Base-by-base conservation (phyloP, 2,113 vertebrate species). In the Alaudala cheleensis region DNA sequence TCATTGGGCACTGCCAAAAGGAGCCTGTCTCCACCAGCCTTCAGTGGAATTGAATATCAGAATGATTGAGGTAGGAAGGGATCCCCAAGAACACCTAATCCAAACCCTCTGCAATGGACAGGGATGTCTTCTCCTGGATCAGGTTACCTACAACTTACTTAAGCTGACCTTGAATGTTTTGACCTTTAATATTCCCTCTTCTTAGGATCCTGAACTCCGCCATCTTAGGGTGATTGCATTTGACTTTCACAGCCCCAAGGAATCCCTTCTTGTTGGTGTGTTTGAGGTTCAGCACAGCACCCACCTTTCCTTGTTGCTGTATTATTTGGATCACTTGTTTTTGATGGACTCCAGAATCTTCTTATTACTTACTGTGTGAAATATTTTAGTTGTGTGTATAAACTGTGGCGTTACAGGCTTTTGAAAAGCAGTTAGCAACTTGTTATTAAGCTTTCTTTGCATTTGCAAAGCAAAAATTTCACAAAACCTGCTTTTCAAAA, bases 11-110 rank as follows among this genome's bases (percentile, higher is more conserved):
- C 6, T 0, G 4, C 34, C 25, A 57, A 28, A 65, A 23, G 9
- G 4, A 33, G 14, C 12, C 22, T 37, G 21, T 25, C 31, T 65
- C 25, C 37, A 28, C 33, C 0, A 0, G 6, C 18, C 37, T 44
- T 31, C 31, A 12, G 57, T 20, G 26, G 37, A 73, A 50, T 33
- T 2, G 4, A 72, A 28, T 33, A 57, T 33, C 54, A 42, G 57
- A 49, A 42, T 62, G 15, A 33, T 3, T 57, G 50, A 28, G 9
- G 26, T 33, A 50, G 42, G 56, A 24, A 28, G 26, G 9, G 6
- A 33, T 2, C 1, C 26, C 19, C 9, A 37, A 57, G 22, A 56
- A 17, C 20, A 25, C 9, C 6, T 50, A 39, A 28, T n/a, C 16
- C 28, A 64, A 57, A 5, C 7, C 4, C 6, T 2, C 33, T 82